Evolutionary conservation across 2,113 vertebrate species (phyloP).

Genomic region (Heterocephalus glaber): DNA sequence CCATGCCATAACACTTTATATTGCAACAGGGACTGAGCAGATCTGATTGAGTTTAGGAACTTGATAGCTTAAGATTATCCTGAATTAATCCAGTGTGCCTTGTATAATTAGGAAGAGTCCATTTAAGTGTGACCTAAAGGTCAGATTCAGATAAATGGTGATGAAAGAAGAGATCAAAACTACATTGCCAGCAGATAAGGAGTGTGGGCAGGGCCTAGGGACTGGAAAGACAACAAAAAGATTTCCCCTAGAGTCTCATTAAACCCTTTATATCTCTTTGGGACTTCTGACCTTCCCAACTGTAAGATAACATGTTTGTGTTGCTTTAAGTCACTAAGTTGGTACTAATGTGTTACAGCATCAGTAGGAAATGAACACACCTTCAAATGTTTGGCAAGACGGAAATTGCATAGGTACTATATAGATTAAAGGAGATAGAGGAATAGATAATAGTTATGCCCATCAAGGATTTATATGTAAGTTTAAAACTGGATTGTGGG

Average conservation of each 20-base stretch:
- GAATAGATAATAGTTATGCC: background rate
- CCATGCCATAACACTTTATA: background rate
- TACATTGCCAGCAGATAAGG: background rate
- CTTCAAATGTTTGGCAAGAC: background rate
- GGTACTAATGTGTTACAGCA: background rate
- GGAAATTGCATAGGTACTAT: background rate
- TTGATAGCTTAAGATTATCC: background rate
- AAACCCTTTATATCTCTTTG: background rate
- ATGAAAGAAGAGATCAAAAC: background rate
- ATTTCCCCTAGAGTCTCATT: background rate
- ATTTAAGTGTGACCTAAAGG: background rate
- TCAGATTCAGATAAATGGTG: background rate
- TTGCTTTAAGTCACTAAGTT: background rate
- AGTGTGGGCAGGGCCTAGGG: background rate
- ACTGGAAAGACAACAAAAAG: background rate
- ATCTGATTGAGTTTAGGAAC: background rate
- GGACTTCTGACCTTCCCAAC: background rate
- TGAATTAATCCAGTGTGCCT: background rate
- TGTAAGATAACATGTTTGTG: background rate
- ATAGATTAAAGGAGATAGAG: background rate
- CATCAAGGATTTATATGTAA: background rate
- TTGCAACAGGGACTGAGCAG: background rate
- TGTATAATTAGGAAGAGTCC: background rate
- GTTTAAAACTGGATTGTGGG: background rate
- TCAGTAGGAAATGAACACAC: background rate